A percentile compares a stretch with the other conserved stretches of the same genome.
Evolutionary conservation across 2,797 vertebrate species (phyloP).

Genomic region (Propithecus deckenii): DNA sequence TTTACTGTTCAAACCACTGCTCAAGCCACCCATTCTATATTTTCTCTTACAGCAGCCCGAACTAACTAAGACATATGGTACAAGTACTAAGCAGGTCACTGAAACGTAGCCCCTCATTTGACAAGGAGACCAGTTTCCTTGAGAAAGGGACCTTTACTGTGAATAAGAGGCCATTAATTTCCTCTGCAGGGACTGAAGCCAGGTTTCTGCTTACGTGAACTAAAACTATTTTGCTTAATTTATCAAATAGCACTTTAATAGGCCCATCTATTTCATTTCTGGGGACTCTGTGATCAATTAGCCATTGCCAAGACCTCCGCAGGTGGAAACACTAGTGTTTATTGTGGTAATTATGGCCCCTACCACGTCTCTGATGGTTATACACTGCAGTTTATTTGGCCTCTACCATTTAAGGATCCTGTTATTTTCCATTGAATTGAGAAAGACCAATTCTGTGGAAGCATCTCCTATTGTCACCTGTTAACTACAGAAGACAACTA

Average conservation of each 20-base stretch:
- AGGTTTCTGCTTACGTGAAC: background rate
- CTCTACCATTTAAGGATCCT: background rate
- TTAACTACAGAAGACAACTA: background rate
- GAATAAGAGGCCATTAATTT: background rate
- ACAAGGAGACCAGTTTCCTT: background rate
- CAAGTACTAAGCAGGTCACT: background rate
- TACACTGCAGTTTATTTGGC: background rate
- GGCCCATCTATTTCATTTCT: background rate
- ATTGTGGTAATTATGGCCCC: background rate
- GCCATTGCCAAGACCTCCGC: background rate
- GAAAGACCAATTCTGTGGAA: background rate
- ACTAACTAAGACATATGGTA: background rate
- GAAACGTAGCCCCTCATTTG: background rate
- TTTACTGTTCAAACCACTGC: background rate
- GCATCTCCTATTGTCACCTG: background rate
- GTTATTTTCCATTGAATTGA: background rate
- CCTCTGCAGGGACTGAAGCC: background rate
- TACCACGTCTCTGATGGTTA: background rate
- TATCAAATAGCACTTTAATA: background rate
- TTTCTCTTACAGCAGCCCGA: background rate
- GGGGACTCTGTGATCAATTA: background rate
- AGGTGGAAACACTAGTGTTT: background rate
- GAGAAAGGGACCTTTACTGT: background rate
- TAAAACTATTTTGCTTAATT: constrained; percentile 21
- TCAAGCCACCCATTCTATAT: too few relatives aligned